Base-by-base conservation (phyloP, 2,888 invertebrate genomes). In the Electrophaes corylata region DNA sequence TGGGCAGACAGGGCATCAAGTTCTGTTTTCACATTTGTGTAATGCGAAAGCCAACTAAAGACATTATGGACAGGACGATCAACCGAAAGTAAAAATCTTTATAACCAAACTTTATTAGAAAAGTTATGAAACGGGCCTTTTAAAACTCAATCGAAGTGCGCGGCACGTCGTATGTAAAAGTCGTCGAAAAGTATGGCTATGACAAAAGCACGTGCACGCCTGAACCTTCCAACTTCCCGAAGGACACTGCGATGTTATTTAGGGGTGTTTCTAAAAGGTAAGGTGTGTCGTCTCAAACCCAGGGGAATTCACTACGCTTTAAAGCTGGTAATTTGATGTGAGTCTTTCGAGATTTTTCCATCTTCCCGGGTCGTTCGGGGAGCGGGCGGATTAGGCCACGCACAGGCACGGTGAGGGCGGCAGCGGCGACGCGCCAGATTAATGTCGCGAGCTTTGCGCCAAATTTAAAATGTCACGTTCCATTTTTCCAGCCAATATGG, bases 271-370 rank as follows among this genome's bases (percentile, higher is more conserved):
- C 81, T 88, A 86, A 88, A 91, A 89, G 89, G 88, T 81, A 87
- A 90, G 90, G 86, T 88, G 87, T 89, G 86, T 88, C 83, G 86
- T 81, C 78, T 76, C 69, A 65, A 65, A 79, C 86, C 81, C 84
- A 72, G 68, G 87, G 86, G 89, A 87, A 86, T 89, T 84, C 81
- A 80, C 83, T 83, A 81, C 84, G 84, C 85, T 90, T 90, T 89
- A 91, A 89, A 88, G 83, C 87, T 83, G 88, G 90, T 90, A 91
- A 91, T 90, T 90, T 90, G 88, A 89, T 88, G 88, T 80, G 88
- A 89, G 88, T 83, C 85, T 88, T 88, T 84, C 79, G 83, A 88
- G 90, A 90, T 89, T 88, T 89, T 89, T 87, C 87, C 88, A 87
- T 88, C 86, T 89, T 86, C 79, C 76, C 79, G 85, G 79, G 83